These are phyloP conservation scores for Argyrosomus regius DNA, from an alignment of 2,797 vertebrate species.

Conservation along the genomic window DNA sequence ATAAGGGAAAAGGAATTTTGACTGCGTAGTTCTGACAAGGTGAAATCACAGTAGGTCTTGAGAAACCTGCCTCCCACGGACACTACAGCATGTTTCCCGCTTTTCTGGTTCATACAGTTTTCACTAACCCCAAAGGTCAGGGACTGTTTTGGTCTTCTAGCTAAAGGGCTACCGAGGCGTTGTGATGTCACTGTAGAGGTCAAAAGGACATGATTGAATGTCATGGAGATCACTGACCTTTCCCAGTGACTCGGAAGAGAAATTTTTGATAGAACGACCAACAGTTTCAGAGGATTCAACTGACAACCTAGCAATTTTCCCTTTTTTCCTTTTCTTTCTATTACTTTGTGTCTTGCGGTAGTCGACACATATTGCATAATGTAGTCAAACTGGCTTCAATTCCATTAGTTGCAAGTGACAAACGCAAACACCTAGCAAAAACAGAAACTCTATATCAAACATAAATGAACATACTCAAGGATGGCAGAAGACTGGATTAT, in stretches of 20 bases:
- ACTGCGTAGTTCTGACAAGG: slow-evolving; percentile 19
- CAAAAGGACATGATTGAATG: slow-evolving; percentile 74
- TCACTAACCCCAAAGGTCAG: slow-evolving; percentile 62
- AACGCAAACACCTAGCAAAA: background rate
- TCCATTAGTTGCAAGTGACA: background rate
- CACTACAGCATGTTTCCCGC: slow-evolving; percentile 20
- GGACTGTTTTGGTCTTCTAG: slow-evolving; percentile 54
- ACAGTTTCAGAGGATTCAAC: slow-evolving; percentile 13
- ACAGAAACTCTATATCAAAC: background rate
- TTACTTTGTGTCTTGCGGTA: background rate
- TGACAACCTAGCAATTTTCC: background rate
- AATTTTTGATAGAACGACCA: slow-evolving; percentile 47
- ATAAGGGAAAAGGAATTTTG: background rate
- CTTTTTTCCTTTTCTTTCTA: background rate
- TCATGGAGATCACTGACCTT: slow-evolving; percentile 66
- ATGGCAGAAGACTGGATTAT: background rate
- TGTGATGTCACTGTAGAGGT: slow-evolving; percentile 60
- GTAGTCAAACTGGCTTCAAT: background rate
- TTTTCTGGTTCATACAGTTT: slow-evolving; percentile 41
- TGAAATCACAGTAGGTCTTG: slow-evolving; percentile 19
- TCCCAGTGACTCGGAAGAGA: slow-evolving; percentile 30
- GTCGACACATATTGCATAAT: background rate
- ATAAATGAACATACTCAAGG: background rate
- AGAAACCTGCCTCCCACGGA: slow-evolving; percentile 27
- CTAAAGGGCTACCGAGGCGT: slow-evolving; percentile 60